Evolutionary conservation across 2,888 invertebrate species (phyloP).

Genomic region (Sphinx pinastri): DNA sequence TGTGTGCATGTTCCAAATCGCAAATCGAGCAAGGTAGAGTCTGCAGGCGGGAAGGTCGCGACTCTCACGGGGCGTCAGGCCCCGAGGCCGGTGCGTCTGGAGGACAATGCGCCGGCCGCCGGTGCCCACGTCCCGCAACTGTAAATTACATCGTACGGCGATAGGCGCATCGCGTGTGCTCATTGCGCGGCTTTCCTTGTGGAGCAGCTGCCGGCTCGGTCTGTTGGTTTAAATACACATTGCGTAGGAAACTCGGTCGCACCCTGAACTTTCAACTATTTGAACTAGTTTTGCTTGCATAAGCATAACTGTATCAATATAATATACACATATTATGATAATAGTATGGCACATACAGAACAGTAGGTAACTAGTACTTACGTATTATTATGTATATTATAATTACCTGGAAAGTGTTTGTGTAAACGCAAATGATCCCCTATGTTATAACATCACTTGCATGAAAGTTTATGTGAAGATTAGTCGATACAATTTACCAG

Average conservation of each 20-base stretch:
- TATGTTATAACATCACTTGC: too few relatives aligned
- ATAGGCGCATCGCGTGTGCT: not conserved
- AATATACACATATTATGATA: too few relatives aligned
- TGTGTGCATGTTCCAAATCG: not conserved
- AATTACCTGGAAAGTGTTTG: not conserved
- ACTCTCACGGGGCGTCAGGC: too few relatives aligned
- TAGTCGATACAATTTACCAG: too few relatives aligned
- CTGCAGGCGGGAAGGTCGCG: not conserved
- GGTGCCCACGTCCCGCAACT: slow-evolving; percentile 13
- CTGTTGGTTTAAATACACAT: not conserved
- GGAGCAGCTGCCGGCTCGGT: not conserved
- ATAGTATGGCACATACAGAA: too few relatives aligned
- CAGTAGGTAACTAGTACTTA: not conserved
- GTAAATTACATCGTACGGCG: not conserved
- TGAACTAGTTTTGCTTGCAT: too few relatives aligned
- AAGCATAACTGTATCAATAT: too few relatives aligned
- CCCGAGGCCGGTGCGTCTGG: not conserved
- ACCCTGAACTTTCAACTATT: slow-evolving; percentile 10
- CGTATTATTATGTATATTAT: not conserved
- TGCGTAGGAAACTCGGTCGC: not conserved
- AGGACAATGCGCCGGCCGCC: not conserved
- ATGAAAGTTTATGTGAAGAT: too few relatives aligned
- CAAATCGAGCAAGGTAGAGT: not conserved
- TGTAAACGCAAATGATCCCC: not conserved
- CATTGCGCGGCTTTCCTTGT: not conserved